Evolutionary conservation across 1,140 invertebrate genomes (phyloP).

Genomic region (Teleopsis dalmanni): DNA sequence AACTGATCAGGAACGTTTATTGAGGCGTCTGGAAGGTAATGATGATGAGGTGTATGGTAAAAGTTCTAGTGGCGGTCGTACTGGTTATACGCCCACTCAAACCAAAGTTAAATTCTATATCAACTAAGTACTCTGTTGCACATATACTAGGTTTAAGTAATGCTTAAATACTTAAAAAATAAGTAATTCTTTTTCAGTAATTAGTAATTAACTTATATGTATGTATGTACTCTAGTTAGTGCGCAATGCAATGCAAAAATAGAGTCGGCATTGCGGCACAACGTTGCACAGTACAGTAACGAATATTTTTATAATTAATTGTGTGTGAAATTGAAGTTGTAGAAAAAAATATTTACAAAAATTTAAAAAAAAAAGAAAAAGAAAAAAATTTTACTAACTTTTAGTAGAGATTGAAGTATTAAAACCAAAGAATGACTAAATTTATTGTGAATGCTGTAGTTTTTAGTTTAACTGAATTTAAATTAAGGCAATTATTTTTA

Average conservation of each 20-base stretch:
- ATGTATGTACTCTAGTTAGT: too few relatives aligned
- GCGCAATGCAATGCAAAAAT: too few relatives aligned
- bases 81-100: slow-evolving; percentile 1
- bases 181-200: slow-evolving; percentile 3
- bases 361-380: not conserved
- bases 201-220: not conserved
- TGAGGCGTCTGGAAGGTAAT: slow-evolving; percentile 42
- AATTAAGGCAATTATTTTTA: too few relatives aligned
- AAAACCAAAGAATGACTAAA: too few relatives aligned
- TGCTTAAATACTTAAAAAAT: not conserved
- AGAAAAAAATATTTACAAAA: too few relatives aligned
- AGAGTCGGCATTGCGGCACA: too few relatives aligned
- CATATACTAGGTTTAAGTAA: not conserved
- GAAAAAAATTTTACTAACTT: not conserved
- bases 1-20: slow-evolving; percentile 35
- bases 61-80: not conserved
- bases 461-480: too few relatives aligned
- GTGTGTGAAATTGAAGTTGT: too few relatives aligned
- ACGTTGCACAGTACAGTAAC: too few relatives aligned
- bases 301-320: too few relatives aligned
- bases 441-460: too few relatives aligned
- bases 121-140: not conserved
- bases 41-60: slow-evolving; percentile 9
- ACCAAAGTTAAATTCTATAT: slow-evolving; percentile 14
- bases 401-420: too few relatives aligned